Evolutionary conservation across 2,888 invertebrate genomes (phyloP).

Genomic region (Chrysodeixis includens): DNA sequence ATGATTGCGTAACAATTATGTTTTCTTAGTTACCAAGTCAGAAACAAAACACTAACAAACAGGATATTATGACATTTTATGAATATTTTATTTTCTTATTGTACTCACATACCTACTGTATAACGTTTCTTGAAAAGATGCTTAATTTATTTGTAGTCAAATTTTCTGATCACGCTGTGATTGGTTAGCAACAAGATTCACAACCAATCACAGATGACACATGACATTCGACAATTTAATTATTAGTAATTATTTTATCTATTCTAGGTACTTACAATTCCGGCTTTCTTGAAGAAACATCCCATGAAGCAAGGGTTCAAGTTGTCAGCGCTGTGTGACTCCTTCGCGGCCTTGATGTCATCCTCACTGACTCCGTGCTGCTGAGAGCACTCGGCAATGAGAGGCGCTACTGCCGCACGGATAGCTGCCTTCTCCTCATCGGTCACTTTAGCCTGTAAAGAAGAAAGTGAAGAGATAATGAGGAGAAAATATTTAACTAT

Average conservation of each 20-base stretch:
- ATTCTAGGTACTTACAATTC: conserved; percentile 51
- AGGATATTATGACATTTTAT: not conserved
- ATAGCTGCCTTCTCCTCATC: conserved; percentile 32
- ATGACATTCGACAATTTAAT: too few species aligned
- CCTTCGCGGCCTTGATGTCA: conserved; percentile 41
- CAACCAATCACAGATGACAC: too few species aligned
- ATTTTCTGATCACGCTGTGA: too few species aligned
- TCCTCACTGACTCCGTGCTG: conserved; percentile 30
- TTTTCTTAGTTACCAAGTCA: not conserved
- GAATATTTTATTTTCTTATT: too few species aligned
- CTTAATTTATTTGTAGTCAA: too few species aligned
- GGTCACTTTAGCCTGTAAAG: conserved; percentile 17
- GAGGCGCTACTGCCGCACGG: conserved; percentile 25
- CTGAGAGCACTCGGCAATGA: conserved; percentile 39
- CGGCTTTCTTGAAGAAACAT: conserved; percentile 50
- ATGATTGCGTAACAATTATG: not conserved
- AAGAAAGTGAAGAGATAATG: not conserved
- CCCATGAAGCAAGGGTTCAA: conserved; percentile 50
- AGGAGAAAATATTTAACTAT: too few species aligned
- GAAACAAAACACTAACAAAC: not conserved
- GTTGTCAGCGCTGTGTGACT: conserved; percentile 6
- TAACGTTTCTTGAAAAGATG: too few species aligned
- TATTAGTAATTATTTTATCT: too few species aligned
- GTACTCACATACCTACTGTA: too few species aligned
- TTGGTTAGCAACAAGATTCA: too few species aligned